A percentile compares a stretch with the other conserved stretches of the same genome.
These are phyloP conservation scores for Trachythela sp. DNA, from an alignment of 64 coral and sea anemone genomes.

Conservation along the genomic window DNA sequence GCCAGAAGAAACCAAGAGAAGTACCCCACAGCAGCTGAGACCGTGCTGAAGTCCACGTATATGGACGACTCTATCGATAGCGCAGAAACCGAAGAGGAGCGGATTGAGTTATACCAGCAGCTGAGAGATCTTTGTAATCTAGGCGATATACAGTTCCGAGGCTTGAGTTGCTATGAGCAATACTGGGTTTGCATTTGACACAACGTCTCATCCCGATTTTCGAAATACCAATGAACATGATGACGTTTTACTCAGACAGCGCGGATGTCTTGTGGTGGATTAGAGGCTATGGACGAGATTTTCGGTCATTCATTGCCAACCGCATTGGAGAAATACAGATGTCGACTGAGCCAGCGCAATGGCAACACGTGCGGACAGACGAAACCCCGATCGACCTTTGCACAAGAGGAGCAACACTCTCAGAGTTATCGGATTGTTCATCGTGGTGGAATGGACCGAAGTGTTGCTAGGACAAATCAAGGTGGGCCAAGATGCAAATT, in stretches of 20 bases:
- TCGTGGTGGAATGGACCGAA: slow-evolving; percentile 31
- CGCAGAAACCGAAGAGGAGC: background rate
- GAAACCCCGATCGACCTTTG: slow-evolving; percentile 24
- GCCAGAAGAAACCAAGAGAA: background rate
- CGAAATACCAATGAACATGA: slow-evolving; percentile 13
- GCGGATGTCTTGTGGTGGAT: background rate
- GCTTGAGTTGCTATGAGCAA: background rate
- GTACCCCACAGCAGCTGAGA: background rate
- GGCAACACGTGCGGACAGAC: slow-evolving; percentile 24
- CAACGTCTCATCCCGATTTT: background rate
- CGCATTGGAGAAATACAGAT: background rate
- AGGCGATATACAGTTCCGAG: background rate
- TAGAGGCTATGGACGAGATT: background rate
- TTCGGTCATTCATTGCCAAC: background rate
- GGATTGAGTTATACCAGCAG: slow-evolving; percentile 15
- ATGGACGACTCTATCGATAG: slow-evolving; percentile 9
- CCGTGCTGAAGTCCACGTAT: background rate
- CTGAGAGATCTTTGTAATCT: background rate
- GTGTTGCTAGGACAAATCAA: slow-evolving; percentile 36
- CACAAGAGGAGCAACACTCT: slow-evolving; percentile 33
- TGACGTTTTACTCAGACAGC: slow-evolving; percentile 35
- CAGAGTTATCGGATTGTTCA: background rate
- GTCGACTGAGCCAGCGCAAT: slow-evolving; percentile 26
- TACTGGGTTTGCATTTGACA: slow-evolving; percentile 9
- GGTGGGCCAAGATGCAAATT: slow-evolving; percentile 27